Conservation (phyloP, 2,797 vertebrate genomes). For the Eulemur rubriventer region DNA sequence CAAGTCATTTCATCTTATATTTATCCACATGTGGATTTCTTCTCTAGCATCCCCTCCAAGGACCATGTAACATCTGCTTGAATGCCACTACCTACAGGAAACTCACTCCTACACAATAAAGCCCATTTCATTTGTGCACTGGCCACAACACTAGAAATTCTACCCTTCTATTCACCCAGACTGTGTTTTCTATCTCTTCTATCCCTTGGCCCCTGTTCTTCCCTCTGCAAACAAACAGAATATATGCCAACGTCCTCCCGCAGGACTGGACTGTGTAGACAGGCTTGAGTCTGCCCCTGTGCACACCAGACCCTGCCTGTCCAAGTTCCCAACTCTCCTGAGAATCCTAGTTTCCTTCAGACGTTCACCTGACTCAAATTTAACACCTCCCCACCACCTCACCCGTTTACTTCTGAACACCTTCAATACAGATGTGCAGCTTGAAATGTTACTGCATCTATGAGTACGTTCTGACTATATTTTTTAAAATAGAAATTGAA, state of each 20-base stretch:
- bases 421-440: neutral
- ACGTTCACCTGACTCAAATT: neutral
- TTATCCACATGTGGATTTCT: neutral
- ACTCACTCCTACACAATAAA: neutral
- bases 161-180: neutral
- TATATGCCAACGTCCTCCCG: neutral
- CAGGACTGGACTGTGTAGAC: rapidly evolving
- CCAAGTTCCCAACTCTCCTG: neutral
- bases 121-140: neutral
- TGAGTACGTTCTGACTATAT: neutral
- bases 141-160: neutral
- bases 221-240: neutral
- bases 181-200: neutral
- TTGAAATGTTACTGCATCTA: neutral
- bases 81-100: neutral
- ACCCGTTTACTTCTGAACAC: neutral
- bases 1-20: neutral
- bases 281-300: neutral
- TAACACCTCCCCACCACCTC: neutral
- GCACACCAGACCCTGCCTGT: neutral
- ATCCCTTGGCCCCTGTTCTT: neutral
- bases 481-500: neutral
- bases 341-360: neutral
- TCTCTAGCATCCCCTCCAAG: neutral
- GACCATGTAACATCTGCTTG: neutral